Evolutionary conservation across 2,797 vertebrate species (phyloP).

Genomic region (Microctenopoma steveboyesi): DNA sequence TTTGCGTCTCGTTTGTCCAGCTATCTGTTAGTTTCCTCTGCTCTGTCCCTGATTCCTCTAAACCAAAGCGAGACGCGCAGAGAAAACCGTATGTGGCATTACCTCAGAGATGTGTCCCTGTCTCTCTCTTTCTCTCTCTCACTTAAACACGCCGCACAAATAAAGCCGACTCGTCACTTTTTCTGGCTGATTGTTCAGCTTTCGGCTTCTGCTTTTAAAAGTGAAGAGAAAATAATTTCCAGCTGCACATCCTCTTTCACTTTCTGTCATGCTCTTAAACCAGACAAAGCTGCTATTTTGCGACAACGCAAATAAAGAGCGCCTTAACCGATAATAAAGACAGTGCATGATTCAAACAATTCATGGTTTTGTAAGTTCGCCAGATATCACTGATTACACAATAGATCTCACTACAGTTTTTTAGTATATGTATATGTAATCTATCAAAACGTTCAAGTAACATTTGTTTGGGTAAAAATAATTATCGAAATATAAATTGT

Average conservation of each 20-base stretch:
- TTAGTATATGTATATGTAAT: too few relatives aligned
- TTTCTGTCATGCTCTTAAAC: conserved; percentile 47
- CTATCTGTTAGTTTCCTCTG: too few relatives aligned
- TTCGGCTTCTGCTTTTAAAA: conserved; percentile 67
- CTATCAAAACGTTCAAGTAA: too few relatives aligned
- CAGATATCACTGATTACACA: too few relatives aligned
- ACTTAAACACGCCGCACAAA: conserved; percentile 20
- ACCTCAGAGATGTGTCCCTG: conserved; percentile 34
- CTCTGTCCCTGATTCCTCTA: neutral
- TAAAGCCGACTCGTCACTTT: conserved; percentile 53
- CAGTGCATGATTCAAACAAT: neutral
- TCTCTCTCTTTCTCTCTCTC: conserved; percentile 1
- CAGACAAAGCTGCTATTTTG: conserved; percentile 35
- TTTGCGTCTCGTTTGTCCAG: neutral
- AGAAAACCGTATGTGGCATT: conserved; percentile 33
- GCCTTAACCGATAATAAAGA: conserved; percentile 1
- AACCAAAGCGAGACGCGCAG: conserved; percentile 24
- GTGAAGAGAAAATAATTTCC: conserved; percentile 49
- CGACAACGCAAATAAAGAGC: neutral
- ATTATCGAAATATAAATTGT: too few relatives aligned
- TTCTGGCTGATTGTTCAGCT: conserved; percentile 55
- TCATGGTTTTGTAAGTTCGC: neutral
- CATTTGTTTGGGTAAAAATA: too few relatives aligned
- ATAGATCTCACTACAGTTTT: too few relatives aligned
- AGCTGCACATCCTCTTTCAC: conserved; percentile 72